Conservation (phyloP, 2,797 vertebrate species). For the Dallia pectoralis region DNA sequence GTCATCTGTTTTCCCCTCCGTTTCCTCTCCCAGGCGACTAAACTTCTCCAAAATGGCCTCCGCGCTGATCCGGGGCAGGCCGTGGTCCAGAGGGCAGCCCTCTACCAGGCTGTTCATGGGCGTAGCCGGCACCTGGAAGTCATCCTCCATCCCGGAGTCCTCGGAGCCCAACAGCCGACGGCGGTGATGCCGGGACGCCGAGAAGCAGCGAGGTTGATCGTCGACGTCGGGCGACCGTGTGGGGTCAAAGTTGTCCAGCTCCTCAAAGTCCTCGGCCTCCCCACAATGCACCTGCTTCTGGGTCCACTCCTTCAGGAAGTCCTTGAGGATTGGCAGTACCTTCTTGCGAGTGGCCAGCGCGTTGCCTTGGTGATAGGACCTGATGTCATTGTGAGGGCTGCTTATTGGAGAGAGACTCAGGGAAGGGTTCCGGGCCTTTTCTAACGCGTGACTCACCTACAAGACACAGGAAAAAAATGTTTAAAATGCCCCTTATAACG, state of each 20-base stretch:
- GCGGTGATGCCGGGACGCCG: constrained; percentile 17
- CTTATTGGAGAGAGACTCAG: constrained; percentile 63
- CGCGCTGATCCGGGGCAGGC: constrained; percentile 74
- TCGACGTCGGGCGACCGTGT: constrained; percentile 22
- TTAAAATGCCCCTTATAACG: background rate
- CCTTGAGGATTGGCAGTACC: constrained; percentile 75
- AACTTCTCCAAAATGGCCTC: constrained; percentile 79
- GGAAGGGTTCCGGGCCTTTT: constrained; percentile 57
- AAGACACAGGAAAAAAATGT: background rate
- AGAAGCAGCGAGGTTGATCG: constrained; percentile 17
- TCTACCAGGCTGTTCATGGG: constrained; percentile 89
- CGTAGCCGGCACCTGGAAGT: constrained; percentile 70
- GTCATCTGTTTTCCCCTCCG: too few species aligned
- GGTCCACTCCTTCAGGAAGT: constrained; percentile 61
- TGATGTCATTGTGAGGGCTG: constrained; percentile 64
- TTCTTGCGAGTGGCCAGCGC: constrained; percentile 73
- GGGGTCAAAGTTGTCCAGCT: constrained; percentile 21
- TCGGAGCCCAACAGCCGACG: constrained; percentile 26
- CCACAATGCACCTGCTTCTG: constrained; percentile 26
- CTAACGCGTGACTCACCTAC: constrained; percentile 75
- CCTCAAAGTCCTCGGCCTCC: constrained; percentile 39
- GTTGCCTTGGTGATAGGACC: constrained; percentile 77
- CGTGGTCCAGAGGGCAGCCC: constrained; percentile 79
- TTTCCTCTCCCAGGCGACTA: constrained; percentile 62
- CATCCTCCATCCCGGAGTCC: constrained; percentile 47